Evolutionary conservation across 1,140 invertebrate genomes (phyloP).

Genomic region (Leptopilina clavipes): DNA sequence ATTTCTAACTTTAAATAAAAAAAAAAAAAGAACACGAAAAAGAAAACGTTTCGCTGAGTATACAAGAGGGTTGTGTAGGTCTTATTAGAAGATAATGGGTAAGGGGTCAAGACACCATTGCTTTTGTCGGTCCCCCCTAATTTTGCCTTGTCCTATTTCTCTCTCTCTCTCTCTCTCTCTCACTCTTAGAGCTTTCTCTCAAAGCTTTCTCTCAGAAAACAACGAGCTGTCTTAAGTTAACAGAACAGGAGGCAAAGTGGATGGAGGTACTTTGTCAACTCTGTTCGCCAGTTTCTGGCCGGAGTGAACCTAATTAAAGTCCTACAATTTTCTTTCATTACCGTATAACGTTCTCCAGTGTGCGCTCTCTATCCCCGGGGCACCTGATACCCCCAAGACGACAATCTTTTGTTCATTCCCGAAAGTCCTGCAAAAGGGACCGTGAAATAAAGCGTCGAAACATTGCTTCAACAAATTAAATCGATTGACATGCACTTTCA

Average conservation of each 20-base stretch:
- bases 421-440: constrained; percentile 16
- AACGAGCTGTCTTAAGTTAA: constrained; percentile 32
- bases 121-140: background rate
- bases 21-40: background rate
- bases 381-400: background rate
- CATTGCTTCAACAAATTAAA: constrained; percentile 4
- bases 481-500: constrained; percentile 14
- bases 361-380: background rate
- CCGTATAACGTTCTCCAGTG: constrained; percentile 22
- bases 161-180: too few relatives aligned
- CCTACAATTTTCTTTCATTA: constrained; percentile 43
- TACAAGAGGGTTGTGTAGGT: background rate
- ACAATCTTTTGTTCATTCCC: constrained; percentile 17
- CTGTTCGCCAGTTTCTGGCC: constrained; percentile 22
- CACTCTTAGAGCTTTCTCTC: too few relatives aligned
- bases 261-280: constrained; percentile 42
- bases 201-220: constrained; percentile 34
- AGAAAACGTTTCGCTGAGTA: constrained; percentile 23
- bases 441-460: background rate
- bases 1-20: background rate
- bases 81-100: constrained; percentile 41
- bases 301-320: constrained; percentile 46
- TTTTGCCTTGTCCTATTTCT: background rate
- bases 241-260: constrained; percentile 22
- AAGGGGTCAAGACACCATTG: background rate